A percentile compares a stretch with the other conserved stretches of the same genome.
Evolutionary conservation across 2,797 vertebrate species (phyloP).

Genomic region (Telmatherina bonti): DNA sequence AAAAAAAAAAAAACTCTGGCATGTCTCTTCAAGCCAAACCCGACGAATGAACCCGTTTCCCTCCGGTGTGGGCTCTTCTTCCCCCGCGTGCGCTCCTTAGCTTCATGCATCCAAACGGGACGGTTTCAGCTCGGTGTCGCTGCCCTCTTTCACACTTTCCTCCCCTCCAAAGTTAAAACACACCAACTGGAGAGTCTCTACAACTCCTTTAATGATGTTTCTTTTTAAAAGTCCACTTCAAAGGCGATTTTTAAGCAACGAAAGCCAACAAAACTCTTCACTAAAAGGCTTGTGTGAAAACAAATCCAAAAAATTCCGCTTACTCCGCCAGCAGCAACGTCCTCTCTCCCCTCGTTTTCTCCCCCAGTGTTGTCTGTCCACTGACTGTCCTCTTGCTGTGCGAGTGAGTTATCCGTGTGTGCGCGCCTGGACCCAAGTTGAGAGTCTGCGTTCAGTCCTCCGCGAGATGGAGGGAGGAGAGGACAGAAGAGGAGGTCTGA

Average conservation of each 20-base stretch:
- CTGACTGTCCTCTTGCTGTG: constrained; percentile 34
- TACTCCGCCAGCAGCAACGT: constrained; percentile 42
- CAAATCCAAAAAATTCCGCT: constrained; percentile 59
- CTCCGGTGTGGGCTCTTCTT: constrained; percentile 12
- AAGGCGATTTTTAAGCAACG: constrained; percentile 2
- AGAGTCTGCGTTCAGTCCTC: constrained; percentile 65
- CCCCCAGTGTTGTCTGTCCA: constrained; percentile 32
- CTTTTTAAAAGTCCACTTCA: constrained; percentile 59
- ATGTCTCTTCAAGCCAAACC: constrained; percentile 36
- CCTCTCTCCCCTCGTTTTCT: constrained; percentile 27
- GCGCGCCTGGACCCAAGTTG: constrained; percentile 70
- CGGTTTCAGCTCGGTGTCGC: constrained; percentile 29
- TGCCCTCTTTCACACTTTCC: constrained; percentile 18
- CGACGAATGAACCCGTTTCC: constrained; percentile 21
- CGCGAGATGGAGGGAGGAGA: constrained; percentile 65
- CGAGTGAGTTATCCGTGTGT: constrained; percentile 25
- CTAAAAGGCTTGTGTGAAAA: constrained; percentile 22
- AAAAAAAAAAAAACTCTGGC: constrained; percentile 50
- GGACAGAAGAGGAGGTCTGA: constrained; percentile 61
- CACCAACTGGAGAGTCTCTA: constrained; percentile 22
- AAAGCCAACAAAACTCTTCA: constrained; percentile 39
- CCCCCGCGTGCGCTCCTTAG: constrained; percentile 49
- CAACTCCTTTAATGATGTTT: constrained; percentile 25
- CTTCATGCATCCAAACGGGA: constrained; percentile 62
- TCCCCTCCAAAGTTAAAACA: constrained; percentile 61